Evolutionary conservation across 2,888 invertebrate genomes (phyloP), one percentile per base, ranked within the genome.

Genomic region (Osmoderma eremita): DNA sequence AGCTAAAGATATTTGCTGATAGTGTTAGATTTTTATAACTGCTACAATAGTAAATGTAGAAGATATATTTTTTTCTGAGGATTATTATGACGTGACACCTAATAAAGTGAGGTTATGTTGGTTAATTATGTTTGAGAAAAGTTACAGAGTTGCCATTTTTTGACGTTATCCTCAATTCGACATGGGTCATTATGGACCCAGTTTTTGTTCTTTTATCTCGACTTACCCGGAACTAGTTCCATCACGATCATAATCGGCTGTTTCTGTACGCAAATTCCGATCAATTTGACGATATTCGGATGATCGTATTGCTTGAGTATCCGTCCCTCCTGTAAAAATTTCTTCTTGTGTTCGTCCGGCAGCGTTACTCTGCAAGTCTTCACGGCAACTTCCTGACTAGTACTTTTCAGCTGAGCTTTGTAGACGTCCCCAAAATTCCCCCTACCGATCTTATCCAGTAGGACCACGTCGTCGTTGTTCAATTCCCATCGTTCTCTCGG

Each of bases 181-280:
- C 24, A 67, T 2, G 15, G 8, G 18, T 36, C 24, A 22, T n/a
- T 48, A 15, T n/a, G n/a, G n/a, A n/a, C n/a, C n/a, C n/a, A n/a
- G n/a, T n/a, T n/a, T n/a, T n/a, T 30, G 10, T 41, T 67, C 48
- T 17, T 30, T n/a, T n/a, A n/a, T n/a, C n/a, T 65, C 5, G 38
- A 48, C 17, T 8, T 58, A 91, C 93, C 92, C 74, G 92, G 90
- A 50, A 97, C 97, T 69, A 96, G 87, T 84, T 98, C 98, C 98
- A 98, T 98, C 36, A 98, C 97, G 77, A 98, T 97, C 97, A 98
- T 97, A 67, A 98, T 97, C 0, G 98, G 98, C 77, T 97, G 97
- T 78, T 97, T 95, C 82, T 97, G 97, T 70, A 97, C 97, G 75
- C 97, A 98, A 75, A 98, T 97, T 24, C 98, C 98, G 75, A 97